Conservation (phyloP, 2,797 vertebrate species). For the Toxotes lorentzi region DNA sequence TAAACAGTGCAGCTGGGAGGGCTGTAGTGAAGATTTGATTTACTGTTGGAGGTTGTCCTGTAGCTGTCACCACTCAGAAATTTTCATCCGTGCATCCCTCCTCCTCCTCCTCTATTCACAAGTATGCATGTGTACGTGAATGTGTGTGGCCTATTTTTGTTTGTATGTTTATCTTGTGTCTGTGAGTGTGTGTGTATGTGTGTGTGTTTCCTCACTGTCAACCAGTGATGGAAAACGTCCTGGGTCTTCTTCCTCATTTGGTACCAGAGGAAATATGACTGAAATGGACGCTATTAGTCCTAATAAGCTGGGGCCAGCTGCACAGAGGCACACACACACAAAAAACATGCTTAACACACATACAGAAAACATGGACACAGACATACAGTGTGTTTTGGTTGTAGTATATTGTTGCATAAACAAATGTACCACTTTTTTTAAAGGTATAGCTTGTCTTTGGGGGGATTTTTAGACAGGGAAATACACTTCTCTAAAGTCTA, state of each 20-base stretch:
- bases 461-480: neutral
- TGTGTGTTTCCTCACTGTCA: constrained; percentile 43
- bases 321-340: constrained; percentile 28
- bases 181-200: constrained; percentile 12
- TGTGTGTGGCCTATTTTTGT: constrained; percentile 64
- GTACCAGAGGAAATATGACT: constrained; percentile 75
- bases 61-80: constrained; percentile 55
- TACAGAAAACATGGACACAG: constrained; percentile 11
- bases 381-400: constrained; percentile 4
- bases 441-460: neutral
- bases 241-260: constrained; percentile 73
- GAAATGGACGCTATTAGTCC: constrained; percentile 70
- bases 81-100: constrained; percentile 46
- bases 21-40: constrained; percentile 62
- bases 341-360: constrained; percentile 22
- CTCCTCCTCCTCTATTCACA: constrained; percentile 12
- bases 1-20: constrained; percentile 58
- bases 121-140: constrained; percentile 7
- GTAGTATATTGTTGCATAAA: neutral
- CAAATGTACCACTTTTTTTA: neutral
- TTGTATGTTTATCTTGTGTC: constrained; percentile 54
- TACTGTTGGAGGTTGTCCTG: constrained; percentile 55
- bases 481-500: neutral
- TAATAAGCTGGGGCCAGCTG: constrained; percentile 70
- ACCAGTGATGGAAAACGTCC: constrained; percentile 64